Conservation (phyloP, 2,888 invertebrate species). For the Agrotis ipsilon region DNA sequence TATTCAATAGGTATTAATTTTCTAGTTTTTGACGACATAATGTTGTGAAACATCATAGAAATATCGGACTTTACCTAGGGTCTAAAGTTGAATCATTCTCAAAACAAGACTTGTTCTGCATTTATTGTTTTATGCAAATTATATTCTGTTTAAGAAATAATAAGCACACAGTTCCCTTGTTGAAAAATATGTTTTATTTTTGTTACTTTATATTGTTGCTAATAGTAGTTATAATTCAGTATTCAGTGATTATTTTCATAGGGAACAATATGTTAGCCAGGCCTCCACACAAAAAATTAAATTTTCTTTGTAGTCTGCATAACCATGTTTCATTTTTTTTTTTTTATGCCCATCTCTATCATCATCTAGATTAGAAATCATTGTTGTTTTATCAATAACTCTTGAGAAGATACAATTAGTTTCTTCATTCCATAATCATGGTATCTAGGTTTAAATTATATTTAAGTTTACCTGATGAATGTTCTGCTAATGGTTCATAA, state of each 20-base stretch:
- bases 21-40: conserved; percentile 6
- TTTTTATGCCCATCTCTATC: too few species aligned
- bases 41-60: conserved; percentile 20
- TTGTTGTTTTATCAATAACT: too few species aligned
- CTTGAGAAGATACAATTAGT: too few species aligned
- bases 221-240: not conserved
- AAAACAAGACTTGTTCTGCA: too few species aligned
- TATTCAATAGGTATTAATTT: not conserved
- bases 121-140: too few species aligned
- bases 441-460: not conserved
- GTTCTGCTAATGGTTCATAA: conserved; percentile 94
- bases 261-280: not conserved
- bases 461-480: conserved; percentile 91
- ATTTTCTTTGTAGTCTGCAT: not conserved
- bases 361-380: too few species aligned
- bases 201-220: not conserved
- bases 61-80: not conserved
- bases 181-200: not conserved
- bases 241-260: not conserved
- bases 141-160: not conserved
- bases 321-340: too few species aligned
- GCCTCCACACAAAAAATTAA: not conserved
- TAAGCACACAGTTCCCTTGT: not conserved
- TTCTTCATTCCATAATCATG: not conserved
- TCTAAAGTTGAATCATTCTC: not conserved